phyloP scores from a whole-genome alignment of 1,140 invertebrate genomes.

The Drosophila pseudoananassae region DNA sequence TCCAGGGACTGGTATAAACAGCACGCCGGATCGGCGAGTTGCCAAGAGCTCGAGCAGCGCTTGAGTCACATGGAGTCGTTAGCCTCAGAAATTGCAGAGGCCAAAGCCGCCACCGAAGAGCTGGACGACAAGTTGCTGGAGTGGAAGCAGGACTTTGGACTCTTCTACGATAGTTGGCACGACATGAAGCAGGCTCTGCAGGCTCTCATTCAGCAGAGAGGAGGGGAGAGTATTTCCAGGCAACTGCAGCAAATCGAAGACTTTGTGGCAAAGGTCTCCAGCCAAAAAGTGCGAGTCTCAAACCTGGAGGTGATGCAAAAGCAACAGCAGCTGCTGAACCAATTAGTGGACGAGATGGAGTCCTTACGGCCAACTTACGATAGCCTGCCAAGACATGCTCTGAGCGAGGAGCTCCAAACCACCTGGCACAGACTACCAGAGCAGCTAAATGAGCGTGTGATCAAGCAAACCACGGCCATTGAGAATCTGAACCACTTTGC shows the following conservation, averaged over 20 bases:
- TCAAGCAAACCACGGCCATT: slow-evolving; percentile 82
- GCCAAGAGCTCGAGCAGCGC: slow-evolving; percentile 75
- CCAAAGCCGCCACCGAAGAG: slow-evolving; percentile 57
- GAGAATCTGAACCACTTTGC: slow-evolving; percentile 82
- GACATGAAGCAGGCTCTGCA: slow-evolving; percentile 80
- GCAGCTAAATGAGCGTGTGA: slow-evolving; percentile 71
- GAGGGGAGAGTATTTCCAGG: slow-evolving; percentile 56
- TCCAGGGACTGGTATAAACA: slow-evolving; percentile 83
- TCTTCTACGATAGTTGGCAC: slow-evolving; percentile 82
- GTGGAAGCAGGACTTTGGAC: slow-evolving; percentile 80
- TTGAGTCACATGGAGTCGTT: slow-evolving; percentile 81
- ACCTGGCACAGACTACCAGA: slow-evolving; percentile 72
- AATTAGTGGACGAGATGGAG: slow-evolving; percentile 81
- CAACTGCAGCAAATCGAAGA: slow-evolving; percentile 60
- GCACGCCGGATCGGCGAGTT: slow-evolving; percentile 72
- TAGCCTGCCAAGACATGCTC: slow-evolving; percentile 53
- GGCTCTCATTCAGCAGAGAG: slow-evolving; percentile 72
- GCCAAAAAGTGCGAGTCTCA: slow-evolving; percentile 85
- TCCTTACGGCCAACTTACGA: slow-evolving; percentile 83
- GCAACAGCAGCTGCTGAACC: slow-evolving; percentile 82
- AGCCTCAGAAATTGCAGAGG: slow-evolving; percentile 68
- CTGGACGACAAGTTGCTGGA: slow-evolving; percentile 65
- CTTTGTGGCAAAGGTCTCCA: slow-evolving; percentile 82
- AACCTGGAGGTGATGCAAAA: slow-evolving; percentile 81
- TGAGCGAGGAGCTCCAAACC: slow-evolving; percentile 62